Conservation (phyloP, 2,888 invertebrate genomes). For the Conchocele bisecta region DNA sequence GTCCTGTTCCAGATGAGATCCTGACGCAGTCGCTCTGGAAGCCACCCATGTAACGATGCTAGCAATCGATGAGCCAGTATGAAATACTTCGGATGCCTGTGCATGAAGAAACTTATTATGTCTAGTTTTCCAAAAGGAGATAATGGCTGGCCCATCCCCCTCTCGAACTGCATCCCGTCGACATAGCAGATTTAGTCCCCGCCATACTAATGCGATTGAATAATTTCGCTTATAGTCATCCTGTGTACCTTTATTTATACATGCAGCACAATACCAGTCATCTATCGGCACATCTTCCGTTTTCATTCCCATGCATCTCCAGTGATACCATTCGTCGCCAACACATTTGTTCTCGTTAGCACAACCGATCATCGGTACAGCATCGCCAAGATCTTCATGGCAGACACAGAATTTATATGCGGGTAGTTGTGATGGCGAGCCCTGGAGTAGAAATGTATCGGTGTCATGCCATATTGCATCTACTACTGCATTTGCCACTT, state of each 20-base stretch:
- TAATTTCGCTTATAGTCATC: conserved; percentile 33
- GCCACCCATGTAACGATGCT: background rate
- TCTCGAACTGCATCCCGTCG: conserved; percentile 36
- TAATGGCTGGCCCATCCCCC: conserved; percentile 37
- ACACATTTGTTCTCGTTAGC: conserved; percentile 15
- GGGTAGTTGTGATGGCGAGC: too few relatives aligned
- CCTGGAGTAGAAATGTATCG: too few relatives aligned
- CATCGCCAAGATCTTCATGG: conserved; percentile 25
- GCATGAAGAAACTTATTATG: conserved; percentile 14
- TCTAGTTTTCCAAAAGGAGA: conserved; percentile 34
- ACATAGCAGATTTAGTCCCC: conserved; percentile 40
- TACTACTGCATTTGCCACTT: too few relatives aligned
- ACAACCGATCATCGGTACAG: conserved; percentile 53
- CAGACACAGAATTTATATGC: conserved; percentile 42
- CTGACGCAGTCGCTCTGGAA: background rate
- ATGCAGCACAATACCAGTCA: conserved; percentile 29
- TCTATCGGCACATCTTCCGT: conserved; percentile 25
- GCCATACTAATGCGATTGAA: conserved; percentile 41
- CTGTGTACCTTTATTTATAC: background rate
- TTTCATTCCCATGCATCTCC: conserved; percentile 34
- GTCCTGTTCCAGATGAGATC: conserved; percentile 22
- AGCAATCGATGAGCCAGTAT: conserved; percentile 35
- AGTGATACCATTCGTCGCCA: conserved; percentile 47
- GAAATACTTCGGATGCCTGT: conserved; percentile 26
- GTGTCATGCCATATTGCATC: too few relatives aligned